Evolutionary conservation across 2,797 vertebrate species (phyloP).

Genomic region (Notoglanidium macrostoma): DNA sequence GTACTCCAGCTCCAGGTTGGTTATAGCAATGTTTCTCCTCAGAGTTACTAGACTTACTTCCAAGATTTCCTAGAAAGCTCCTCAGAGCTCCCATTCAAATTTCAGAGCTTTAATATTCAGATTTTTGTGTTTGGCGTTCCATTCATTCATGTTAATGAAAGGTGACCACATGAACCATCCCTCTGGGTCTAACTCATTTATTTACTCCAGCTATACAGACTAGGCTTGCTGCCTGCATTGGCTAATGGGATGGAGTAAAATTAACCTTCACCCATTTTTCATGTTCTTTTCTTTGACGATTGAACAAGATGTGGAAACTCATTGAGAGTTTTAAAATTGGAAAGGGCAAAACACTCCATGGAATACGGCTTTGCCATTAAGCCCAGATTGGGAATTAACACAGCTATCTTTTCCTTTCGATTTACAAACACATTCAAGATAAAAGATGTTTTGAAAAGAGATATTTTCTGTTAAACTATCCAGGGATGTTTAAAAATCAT

Average conservation of each 20-base stretch:
- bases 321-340: not conserved
- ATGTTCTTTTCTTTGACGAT: not conserved
- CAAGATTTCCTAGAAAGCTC: not conserved
- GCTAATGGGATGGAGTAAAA: not conserved
- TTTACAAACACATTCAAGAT: not conserved
- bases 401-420: not conserved
- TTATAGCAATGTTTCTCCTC: not conserved
- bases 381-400: not conserved
- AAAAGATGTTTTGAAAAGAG: not conserved
- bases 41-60: not conserved
- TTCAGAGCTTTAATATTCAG: not conserved
- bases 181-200: not conserved
- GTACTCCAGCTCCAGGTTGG: not conserved
- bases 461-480: not conserved
- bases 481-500: not conserved
- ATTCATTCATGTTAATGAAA: not conserved
- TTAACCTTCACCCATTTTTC: not conserved
- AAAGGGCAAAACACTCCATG: constrained; percentile 2
- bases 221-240: too few relatives aligned
- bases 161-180: not conserved
- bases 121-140: not conserved
- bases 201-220: not conserved
- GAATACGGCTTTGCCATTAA: constrained; percentile 19
- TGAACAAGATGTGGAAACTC: not conserved
- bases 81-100: not conserved